Evolutionary conservation across 2,888 invertebrate genomes (phyloP).

Genomic region (Callinectes sapidus): DNA sequence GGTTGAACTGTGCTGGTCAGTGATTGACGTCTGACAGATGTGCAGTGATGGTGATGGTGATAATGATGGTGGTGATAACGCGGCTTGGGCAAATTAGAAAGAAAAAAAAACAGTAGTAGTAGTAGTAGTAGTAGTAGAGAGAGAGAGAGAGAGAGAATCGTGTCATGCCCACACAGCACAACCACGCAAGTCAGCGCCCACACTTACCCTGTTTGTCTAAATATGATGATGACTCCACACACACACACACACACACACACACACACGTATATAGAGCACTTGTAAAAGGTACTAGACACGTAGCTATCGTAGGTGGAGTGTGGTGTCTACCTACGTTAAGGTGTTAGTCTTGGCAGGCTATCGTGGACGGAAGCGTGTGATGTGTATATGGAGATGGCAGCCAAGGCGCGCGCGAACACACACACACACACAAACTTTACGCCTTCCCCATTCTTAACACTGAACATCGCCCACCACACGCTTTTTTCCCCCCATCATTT

Average conservation of each 20-base stretch:
- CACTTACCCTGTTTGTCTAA: slow-evolving; percentile 24
- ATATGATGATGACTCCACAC: slow-evolving; percentile 18
- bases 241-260: slow-evolving; percentile 16
- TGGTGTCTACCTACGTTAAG: background rate
- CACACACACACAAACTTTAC: background rate
- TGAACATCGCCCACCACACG: background rate
- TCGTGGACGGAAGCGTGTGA: background rate
- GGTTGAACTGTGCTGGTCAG: background rate
- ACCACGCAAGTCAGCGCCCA: slow-evolving; percentile 32
- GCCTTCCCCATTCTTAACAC: background rate
- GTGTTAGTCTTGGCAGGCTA: background rate
- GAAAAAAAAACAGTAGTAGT: background rate
- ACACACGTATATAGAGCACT: background rate
- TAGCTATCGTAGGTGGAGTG: background rate
- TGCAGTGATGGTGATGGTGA: background rate
- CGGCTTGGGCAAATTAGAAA: background rate
- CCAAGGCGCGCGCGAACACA: too few species aligned
- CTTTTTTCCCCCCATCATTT: background rate
- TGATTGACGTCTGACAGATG: background rate
- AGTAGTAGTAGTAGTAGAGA: background rate
- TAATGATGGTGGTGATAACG: background rate
- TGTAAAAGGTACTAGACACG: background rate
- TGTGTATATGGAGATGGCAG: background rate
- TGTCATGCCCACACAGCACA: slow-evolving; percentile 14
- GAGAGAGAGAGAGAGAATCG: slow-evolving; percentile 20